Percentiles rank a stretch among this genome's conserved stretches.
These are phyloP conservation scores for Leuciscus idus DNA, from an alignment of 2,113 vertebrate species.

Conservation along the genomic window DNA sequence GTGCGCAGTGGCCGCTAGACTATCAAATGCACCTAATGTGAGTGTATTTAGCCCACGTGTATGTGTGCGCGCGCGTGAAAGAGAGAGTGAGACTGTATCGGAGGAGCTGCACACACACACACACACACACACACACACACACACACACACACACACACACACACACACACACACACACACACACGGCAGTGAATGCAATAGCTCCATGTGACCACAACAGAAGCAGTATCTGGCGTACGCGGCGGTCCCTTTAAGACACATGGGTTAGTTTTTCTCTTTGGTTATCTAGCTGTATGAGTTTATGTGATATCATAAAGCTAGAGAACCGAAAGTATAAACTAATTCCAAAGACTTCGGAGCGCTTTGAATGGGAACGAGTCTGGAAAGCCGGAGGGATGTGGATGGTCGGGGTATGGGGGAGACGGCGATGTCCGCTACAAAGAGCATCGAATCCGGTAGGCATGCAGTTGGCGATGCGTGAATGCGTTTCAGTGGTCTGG, in stretches of 20 bases:
- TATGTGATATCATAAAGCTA: slow-evolving; percentile 98
- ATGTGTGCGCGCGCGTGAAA: slow-evolving; percentile 42
- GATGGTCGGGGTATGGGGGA: slow-evolving; percentile 49
- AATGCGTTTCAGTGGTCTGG: slow-evolving; percentile 4
- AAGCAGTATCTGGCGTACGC: slow-evolving; percentile 67
- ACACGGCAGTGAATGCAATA: slow-evolving; percentile 71
- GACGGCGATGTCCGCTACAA: slow-evolving; percentile 46
- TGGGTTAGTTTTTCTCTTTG: slow-evolving; percentile 95
- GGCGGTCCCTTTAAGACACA: slow-evolving; percentile 82
- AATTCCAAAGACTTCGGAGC: slow-evolving; percentile 71
- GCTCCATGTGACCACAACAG: slow-evolving; percentile 83
- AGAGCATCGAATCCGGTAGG: slow-evolving; percentile 50
- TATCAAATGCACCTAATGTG: background rate
- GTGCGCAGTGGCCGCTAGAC: background rate
- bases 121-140: slow-evolving; percentile 41
- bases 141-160: slow-evolving; percentile 50
- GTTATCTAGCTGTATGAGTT: slow-evolving; percentile 99
- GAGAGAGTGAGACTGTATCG: slow-evolving; percentile 49
- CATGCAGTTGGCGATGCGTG: slow-evolving; percentile 11
- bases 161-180: slow-evolving; percentile 47
- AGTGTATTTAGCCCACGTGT: slow-evolving; percentile 41
- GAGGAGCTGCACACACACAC: slow-evolving; percentile 47
- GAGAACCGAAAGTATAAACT: slow-evolving; percentile 98
- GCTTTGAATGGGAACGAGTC: slow-evolving; percentile 40
- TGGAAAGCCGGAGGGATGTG: slow-evolving; percentile 48